Percentiles rank a stretch among this genome's conserved stretches.
Conservation (phyloP, 92 coral and sea anemone genomes). For the Parazoanthus swiftii region DNA sequence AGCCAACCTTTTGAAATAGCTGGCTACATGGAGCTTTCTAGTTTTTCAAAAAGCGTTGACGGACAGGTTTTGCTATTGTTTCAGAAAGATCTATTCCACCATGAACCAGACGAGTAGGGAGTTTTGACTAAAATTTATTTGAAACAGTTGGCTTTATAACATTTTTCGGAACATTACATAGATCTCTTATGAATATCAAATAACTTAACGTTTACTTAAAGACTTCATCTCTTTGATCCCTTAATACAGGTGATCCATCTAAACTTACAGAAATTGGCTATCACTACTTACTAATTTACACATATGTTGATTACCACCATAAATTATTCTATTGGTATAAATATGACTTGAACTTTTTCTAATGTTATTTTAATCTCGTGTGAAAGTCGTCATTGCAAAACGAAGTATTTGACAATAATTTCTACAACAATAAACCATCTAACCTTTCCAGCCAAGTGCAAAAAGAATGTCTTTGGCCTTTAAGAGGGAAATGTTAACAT, state of each 20-base stretch:
- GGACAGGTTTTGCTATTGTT: too few species aligned
- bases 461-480: background rate
- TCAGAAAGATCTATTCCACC: too few species aligned
- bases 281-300: background rate
- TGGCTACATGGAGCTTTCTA: background rate
- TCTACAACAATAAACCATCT: background rate
- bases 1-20: too few species aligned
- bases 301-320: background rate
- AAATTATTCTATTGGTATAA: background rate
- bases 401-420: background rate
- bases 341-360: background rate
- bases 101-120: background rate
- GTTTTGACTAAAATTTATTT: too few species aligned
- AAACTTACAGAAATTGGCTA: background rate
- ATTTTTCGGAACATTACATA: slow-evolving; percentile 14
- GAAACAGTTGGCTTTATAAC: background rate
- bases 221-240: background rate
- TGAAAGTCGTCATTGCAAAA: background rate
- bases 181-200: background rate
- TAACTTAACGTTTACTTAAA: slow-evolving; percentile 2
- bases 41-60: background rate
- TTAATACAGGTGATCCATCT: background rate
- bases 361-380: background rate
- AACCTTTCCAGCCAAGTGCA: background rate
- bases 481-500: background rate